Evolutionary conservation across 2,113 vertebrate genomes (phyloP).

Genomic region (Todiramphus saurophagus): DNA sequence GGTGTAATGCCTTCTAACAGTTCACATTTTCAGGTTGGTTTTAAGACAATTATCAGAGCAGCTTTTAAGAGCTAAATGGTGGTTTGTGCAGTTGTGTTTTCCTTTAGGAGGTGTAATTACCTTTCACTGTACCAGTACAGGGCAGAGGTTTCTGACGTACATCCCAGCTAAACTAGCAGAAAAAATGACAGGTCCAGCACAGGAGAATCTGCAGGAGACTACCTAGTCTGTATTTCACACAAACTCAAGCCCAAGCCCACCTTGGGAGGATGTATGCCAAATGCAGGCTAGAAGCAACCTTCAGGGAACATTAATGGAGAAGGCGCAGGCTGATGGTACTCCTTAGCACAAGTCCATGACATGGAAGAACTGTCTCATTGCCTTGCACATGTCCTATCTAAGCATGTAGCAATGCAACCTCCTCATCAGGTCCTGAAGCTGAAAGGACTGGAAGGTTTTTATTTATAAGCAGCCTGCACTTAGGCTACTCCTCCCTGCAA

Average conservation of each 20-base stretch:
- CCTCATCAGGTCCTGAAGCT: neutral
- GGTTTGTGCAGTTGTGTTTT: neutral
- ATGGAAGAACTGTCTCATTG: neutral
- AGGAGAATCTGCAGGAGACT: neutral
- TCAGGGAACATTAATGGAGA: neutral
- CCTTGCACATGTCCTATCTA: neutral
- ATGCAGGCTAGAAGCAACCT: neutral
- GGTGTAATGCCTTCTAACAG: neutral
- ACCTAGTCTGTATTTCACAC: neutral
- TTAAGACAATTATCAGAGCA: conserved; percentile 21
- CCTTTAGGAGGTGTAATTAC: neutral
- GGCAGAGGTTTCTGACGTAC: neutral
- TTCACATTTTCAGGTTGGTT: conserved; percentile 4
- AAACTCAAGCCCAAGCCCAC: neutral
- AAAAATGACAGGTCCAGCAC: neutral
- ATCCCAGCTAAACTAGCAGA: neutral
- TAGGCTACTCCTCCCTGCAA: neutral
- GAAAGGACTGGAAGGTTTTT: neutral
- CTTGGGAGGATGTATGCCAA: neutral
- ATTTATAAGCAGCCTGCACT: neutral
- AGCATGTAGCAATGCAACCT: neutral
- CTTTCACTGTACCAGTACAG: neutral
- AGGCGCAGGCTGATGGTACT: neutral
- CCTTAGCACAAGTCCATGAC: neutral
- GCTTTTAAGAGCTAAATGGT: neutral